A percentile compares a stretch with the other conserved stretches of the same genome.
phyloP scores from a whole-genome alignment of 2,113 vertebrate species.

The Serinus canaria region DNA sequence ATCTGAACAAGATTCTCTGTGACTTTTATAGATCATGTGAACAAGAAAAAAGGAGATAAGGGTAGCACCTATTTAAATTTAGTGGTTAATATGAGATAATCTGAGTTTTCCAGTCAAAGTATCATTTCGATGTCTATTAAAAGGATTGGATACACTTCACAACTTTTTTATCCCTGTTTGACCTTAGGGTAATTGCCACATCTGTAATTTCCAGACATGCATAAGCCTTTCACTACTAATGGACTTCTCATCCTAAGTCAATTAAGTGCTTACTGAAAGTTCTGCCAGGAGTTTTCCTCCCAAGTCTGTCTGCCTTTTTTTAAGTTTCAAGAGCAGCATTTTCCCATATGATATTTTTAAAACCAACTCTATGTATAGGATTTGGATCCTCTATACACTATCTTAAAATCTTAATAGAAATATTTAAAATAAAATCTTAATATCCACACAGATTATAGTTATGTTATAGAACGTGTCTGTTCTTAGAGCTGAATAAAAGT shows the following conservation, averaged over 20 bases:
- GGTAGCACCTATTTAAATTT: neutral
- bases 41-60: neutral
- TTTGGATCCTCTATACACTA: neutral
- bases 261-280: conserved; percentile 24
- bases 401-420: neutral
- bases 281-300: neutral
- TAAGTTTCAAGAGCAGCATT: neutral
- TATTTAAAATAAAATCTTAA: neutral
- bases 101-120: neutral
- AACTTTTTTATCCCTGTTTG: neutral
- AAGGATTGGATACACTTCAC: neutral
- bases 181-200: neutral
- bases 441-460: neutral
- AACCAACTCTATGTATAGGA: neutral
- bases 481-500: neutral
- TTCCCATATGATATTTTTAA: neutral
- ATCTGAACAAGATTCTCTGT: neutral
- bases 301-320: neutral
- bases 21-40: neutral
- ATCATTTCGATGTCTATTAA: neutral
- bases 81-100: neutral
- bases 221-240: neutral
- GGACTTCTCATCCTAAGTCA: conserved; percentile 8
- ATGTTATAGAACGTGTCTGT: neutral
- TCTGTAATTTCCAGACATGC: neutral